Evolutionary conservation across 1,140 invertebrate species (phyloP).

Genomic region (Drosophila orena): DNA sequence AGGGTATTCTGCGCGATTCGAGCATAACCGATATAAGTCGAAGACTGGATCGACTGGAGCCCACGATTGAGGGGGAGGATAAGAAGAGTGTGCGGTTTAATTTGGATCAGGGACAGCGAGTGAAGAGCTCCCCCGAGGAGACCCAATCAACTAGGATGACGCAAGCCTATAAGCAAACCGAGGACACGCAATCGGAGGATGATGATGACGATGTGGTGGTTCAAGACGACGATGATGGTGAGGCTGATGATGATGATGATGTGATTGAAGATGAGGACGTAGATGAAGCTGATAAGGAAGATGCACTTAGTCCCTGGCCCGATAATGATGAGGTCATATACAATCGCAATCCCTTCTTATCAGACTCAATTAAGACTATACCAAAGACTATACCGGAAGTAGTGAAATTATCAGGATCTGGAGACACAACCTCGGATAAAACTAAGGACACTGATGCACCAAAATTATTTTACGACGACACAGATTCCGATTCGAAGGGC

Average conservation of each 20-base stretch:
- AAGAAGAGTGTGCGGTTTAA: slow-evolving; percentile 90
- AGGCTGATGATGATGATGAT: slow-evolving; percentile 15
- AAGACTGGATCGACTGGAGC: slow-evolving; percentile 58
- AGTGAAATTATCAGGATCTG: slow-evolving; percentile 30
- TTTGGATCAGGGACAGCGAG: slow-evolving; percentile 85
- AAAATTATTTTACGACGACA: slow-evolving; percentile 75
- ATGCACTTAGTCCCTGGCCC: slow-evolving; percentile 30
- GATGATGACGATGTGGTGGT: slow-evolving; percentile 55
- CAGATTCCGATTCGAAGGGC: slow-evolving; percentile 86
- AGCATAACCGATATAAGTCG: slow-evolving; percentile 86
- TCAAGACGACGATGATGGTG: slow-evolving; percentile 20
- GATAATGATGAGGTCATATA: slow-evolving; percentile 63
- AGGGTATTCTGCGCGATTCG: slow-evolving; percentile 90
- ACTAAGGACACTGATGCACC: slow-evolving; percentile 52
- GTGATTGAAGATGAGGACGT: slow-evolving; percentile 1
- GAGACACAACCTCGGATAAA: slow-evolving; percentile 47
- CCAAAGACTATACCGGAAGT: neutral
- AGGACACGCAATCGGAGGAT: slow-evolving; percentile 44
- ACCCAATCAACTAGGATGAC: slow-evolving; percentile 33
- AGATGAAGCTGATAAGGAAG: slow-evolving; percentile 18
- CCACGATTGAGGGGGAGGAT: slow-evolving; percentile 37
- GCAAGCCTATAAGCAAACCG: slow-evolving; percentile 23
- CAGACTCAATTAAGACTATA: slow-evolving; percentile 17
- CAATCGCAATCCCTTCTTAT: slow-evolving; percentile 58
- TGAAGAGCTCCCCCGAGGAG: slow-evolving; percentile 45